phyloP scores from a whole-genome alignment of 2,797 vertebrate genomes.

The Petrocephalus schoutedeni region DNA sequence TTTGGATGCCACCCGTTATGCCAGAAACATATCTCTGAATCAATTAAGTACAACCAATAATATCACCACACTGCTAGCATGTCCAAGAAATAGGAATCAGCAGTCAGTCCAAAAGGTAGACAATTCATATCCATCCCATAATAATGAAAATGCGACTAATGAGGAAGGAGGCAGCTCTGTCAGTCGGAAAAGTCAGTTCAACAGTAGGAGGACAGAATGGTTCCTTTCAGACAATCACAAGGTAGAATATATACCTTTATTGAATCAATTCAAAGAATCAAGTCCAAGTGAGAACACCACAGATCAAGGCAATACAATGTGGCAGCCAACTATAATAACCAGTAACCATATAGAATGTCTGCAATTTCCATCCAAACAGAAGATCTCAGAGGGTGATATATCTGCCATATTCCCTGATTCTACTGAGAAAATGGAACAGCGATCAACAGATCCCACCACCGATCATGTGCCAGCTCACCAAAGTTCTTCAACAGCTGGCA shows the following conservation, averaged over 20 bases:
- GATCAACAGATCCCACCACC: neutral
- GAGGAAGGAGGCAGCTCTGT: conserved; percentile 27
- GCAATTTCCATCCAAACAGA: conserved; percentile 47
- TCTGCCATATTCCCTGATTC: conserved; percentile 52
- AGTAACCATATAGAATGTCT: conserved; percentile 43
- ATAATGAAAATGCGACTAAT: conserved; percentile 25
- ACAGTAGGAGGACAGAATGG: conserved; percentile 59
- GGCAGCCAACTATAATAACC: conserved; percentile 16
- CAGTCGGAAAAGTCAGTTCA: conserved; percentile 36
- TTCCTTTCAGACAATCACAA: conserved; percentile 62
- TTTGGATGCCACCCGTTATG: conserved; percentile 32
- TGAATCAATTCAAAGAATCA: conserved; percentile 43
- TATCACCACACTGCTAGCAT: conserved; percentile 52
- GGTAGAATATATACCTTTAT: conserved; percentile 54
- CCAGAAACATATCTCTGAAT: conserved; percentile 34
- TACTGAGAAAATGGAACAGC: neutral
- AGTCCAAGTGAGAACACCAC: conserved; percentile 31
- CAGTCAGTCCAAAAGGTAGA: conserved; percentile 31
- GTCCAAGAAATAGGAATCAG: conserved; percentile 43
- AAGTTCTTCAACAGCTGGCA: neutral
- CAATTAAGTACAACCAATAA: conserved; percentile 53
- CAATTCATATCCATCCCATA: conserved; percentile 3
- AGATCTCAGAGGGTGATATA: conserved; percentile 59
- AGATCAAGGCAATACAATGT: conserved; percentile 19
- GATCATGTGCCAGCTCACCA: neutral